phyloP scores from a whole-genome alignment of 2,113 vertebrate species.

The Glareola pratincola region DNA sequence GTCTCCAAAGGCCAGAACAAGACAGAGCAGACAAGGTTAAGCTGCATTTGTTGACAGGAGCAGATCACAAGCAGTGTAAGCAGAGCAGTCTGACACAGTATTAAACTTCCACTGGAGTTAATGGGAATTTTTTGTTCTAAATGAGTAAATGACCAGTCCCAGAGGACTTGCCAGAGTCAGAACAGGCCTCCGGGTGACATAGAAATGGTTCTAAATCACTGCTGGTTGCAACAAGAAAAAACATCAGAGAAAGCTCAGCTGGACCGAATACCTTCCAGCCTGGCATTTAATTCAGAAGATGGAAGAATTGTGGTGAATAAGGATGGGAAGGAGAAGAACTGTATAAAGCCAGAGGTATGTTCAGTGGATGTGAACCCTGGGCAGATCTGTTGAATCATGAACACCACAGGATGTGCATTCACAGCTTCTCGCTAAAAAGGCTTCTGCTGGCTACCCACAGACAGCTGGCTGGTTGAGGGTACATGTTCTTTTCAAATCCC shows the following conservation, averaged over 20 bases:
- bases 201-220: background rate
- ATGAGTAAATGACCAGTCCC: background rate
- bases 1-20: background rate
- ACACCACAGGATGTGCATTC: background rate
- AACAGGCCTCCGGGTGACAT: background rate
- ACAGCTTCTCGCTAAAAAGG: background rate
- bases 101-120: background rate
- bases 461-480: background rate
- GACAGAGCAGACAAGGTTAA: background rate
- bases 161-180: background rate
- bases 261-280: background rate
- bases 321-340: background rate
- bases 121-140: background rate
- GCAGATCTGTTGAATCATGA: background rate
- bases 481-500: background rate
- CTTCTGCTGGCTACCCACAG: background rate
- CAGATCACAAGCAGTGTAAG: background rate
- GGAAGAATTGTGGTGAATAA: background rate
- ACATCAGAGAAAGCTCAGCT: background rate
- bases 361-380: background rate
- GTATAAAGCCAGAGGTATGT: background rate
- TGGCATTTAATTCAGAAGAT: background rate
- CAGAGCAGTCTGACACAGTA: background rate
- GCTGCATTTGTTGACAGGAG: background rate
- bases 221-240: background rate